These are phyloP conservation scores for Agrochola circellaris DNA, from an alignment of 2,888 invertebrate species.

Conservation along the genomic window DNA sequence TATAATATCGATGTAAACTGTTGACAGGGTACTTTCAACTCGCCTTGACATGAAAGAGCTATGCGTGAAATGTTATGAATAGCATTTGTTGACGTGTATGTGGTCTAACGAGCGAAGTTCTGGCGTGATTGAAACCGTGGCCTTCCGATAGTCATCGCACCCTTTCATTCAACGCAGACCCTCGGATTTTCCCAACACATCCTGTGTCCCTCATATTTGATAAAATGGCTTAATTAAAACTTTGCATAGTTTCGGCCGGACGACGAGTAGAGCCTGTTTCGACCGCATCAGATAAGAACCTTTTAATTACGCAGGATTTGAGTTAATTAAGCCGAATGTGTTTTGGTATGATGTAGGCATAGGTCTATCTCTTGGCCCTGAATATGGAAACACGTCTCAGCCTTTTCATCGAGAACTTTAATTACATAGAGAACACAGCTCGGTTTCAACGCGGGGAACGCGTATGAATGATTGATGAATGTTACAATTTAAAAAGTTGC, in stretches of 20 bases:
- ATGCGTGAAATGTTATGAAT: constrained; percentile 81
- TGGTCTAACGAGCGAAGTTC: constrained; percentile 84
- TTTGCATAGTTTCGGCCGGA: constrained; percentile 78
- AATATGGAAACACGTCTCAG: constrained; percentile 43
- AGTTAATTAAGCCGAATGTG: constrained; percentile 64
- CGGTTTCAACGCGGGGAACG: constrained; percentile 7
- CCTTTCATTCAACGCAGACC: constrained; percentile 82
- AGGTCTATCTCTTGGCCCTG: constrained; percentile 12
- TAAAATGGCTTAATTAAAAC: constrained; percentile 86
- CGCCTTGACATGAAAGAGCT: constrained; percentile 75
- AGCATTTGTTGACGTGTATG: constrained; percentile 77
- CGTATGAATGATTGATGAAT: constrained; percentile 33
- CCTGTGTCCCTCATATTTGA: constrained; percentile 76
- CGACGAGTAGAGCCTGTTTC: constrained; percentile 71
- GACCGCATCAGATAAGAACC: constrained; percentile 69
- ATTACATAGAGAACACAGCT: constrained; percentile 25
- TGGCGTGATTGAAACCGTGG: constrained; percentile 85
- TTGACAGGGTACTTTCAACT: constrained; percentile 76
- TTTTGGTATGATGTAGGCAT: constrained; percentile 46
- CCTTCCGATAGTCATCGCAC: constrained; percentile 84
- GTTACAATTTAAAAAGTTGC: constrained; percentile 27
- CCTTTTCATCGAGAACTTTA: constrained; percentile 46
- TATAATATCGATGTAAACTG: constrained; percentile 64
- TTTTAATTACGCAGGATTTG: constrained; percentile 69
- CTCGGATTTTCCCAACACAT: constrained; percentile 70